phyloP scores from a whole-genome alignment of 2,113 vertebrate genomes.

The Columba janthina region DNA sequence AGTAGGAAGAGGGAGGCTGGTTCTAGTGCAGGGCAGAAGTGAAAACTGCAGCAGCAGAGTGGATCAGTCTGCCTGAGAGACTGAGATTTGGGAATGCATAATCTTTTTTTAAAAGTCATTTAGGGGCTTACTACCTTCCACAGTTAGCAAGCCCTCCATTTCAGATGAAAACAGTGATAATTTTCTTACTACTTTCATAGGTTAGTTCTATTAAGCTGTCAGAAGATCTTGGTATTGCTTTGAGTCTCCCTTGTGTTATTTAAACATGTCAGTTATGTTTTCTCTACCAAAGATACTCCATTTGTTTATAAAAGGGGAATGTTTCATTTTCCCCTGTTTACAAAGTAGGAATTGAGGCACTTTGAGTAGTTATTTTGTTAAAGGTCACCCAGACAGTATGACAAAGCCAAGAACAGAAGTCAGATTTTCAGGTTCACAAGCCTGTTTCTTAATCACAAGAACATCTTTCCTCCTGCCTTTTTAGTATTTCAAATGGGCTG shows the following conservation, averaged over 20 bases:
- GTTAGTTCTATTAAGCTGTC: neutral
- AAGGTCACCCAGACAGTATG: neutral
- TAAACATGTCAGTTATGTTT: neutral
- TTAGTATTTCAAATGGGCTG: neutral
- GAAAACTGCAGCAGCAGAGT: neutral
- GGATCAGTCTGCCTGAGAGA: neutral
- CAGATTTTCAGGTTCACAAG: neutral
- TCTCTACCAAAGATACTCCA: neutral
- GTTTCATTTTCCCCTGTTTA: neutral
- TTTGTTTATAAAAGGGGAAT: neutral
- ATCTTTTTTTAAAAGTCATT: neutral
- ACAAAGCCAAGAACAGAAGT: neutral
- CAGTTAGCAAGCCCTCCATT: neutral
- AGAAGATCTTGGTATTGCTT: neutral
- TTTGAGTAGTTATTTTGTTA: neutral
- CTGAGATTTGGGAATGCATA: neutral
- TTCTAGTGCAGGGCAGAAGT: neutral
- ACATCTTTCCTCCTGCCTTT: neutral
- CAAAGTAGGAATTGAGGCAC: neutral
- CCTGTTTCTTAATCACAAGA: neutral
- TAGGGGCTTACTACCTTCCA: neutral
- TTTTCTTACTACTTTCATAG: neutral
- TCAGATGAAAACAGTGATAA: neutral
- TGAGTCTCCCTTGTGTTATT: neutral
- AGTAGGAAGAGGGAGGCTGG: neutral